These are phyloP conservation scores for Tachyglossus aculeatus DNA, from an alignment of 2,797 vertebrate species.

Conservation along the genomic window DNA sequence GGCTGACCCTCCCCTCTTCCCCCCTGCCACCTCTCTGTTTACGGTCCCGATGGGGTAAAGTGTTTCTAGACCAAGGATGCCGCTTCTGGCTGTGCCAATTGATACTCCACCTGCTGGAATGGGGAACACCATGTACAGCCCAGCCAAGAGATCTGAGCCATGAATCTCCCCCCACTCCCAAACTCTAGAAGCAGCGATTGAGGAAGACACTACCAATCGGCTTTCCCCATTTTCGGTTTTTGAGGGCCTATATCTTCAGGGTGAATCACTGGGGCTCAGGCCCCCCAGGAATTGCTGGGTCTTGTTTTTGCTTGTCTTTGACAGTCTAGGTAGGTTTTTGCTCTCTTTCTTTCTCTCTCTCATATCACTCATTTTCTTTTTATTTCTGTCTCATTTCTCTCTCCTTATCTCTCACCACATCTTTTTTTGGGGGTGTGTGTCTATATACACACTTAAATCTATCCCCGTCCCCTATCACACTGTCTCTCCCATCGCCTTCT, in stretches of 20 bases:
- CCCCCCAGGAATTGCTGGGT: conserved; percentile 40
- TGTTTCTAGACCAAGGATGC: conserved; percentile 47
- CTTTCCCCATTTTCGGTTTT: conserved; percentile 59
- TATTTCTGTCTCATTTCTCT: too few species aligned
- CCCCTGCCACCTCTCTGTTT: conserved; percentile 9
- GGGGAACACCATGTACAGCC: conserved; percentile 62
- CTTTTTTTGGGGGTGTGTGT: too few species aligned
- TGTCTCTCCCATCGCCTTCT: background rate
- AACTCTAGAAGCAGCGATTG: conserved; percentile 27
- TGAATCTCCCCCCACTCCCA: conserved; percentile 26
- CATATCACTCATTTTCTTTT: too few species aligned
- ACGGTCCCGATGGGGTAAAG: conserved; percentile 31
- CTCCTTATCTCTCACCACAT: too few species aligned
- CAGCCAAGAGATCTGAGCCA: conserved; percentile 50
- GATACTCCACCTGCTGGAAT: conserved; percentile 42
- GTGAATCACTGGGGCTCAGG: conserved; percentile 34
- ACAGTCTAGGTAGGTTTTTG: too few species aligned
- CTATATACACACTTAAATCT: too few species aligned
- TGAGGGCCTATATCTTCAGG: conserved; percentile 34
- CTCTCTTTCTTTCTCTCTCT: too few species aligned
- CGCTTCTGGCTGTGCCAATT: conserved; percentile 23
- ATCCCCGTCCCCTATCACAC: too few species aligned
- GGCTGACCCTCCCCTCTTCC: conserved; percentile 1
- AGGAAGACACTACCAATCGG: conserved; percentile 13
- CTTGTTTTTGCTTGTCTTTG: conserved; percentile 63